Evolutionary conservation across 2,888 invertebrate genomes (phyloP).

Genomic region (Alsophila aescularia): DNA sequence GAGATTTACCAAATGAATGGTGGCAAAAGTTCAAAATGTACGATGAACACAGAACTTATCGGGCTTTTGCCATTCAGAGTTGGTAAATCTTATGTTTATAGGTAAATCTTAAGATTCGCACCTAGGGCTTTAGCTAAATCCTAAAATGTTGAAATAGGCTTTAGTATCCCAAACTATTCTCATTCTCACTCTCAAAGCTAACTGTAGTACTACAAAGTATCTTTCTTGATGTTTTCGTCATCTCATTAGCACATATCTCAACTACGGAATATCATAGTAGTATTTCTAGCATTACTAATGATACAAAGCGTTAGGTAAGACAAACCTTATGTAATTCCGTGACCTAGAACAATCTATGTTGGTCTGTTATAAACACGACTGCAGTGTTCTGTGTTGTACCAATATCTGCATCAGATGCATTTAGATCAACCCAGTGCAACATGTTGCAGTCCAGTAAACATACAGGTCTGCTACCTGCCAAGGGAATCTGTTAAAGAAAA

Average conservation of each 20-base stretch:
- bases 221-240: conserved; percentile 1
- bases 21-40: too few relatives aligned
- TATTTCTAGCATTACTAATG: conserved; percentile 3
- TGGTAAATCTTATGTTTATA: too few relatives aligned
- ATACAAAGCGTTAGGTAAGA: conserved; percentile 9
- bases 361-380: conserved; percentile 7
- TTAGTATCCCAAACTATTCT: too few relatives aligned
- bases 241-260: conserved; percentile 2
- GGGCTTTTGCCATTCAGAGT: too few relatives aligned
- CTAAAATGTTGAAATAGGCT: too few relatives aligned
- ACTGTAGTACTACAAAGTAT: neutral
- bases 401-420: neutral
- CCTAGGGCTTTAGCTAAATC: too few relatives aligned
- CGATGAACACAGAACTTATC: too few relatives aligned
- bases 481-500: neutral
- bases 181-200: neutral
- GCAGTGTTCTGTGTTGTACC: conserved; percentile 8
- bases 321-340: conserved; percentile 12
- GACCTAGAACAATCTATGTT: conserved; percentile 18
- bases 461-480: neutral
- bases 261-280: conserved; percentile 12
- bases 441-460: neutral
- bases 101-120: too few relatives aligned
- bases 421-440: neutral
- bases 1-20: too few relatives aligned